A percentile compares a stretch with the other conserved stretches of the same genome.
phyloP scores from a whole-genome alignment of 1,140 invertebrate genomes.

The Drosophila ohnishii region DNA sequence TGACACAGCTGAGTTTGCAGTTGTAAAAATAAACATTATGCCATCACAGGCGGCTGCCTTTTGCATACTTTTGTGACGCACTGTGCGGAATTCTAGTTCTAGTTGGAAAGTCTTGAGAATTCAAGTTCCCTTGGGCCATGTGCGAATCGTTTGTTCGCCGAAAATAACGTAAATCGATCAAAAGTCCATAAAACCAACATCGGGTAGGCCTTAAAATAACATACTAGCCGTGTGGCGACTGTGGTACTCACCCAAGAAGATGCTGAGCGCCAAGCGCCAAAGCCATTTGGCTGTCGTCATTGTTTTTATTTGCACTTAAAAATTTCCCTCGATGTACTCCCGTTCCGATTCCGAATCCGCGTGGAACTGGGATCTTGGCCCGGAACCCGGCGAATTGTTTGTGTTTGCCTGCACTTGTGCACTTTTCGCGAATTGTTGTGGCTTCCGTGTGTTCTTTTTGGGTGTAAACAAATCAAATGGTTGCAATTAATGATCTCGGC shows the following conservation, averaged over 20 bases:
- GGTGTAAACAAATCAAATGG: conserved; percentile 71
- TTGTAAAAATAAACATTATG: conserved; percentile 61
- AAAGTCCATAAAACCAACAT: conserved; percentile 63
- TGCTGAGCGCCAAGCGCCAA: conserved; percentile 64
- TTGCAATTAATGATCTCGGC: conserved; percentile 67
- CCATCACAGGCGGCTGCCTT: conserved; percentile 23
- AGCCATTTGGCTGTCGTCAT: conserved; percentile 83
- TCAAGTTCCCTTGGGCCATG: conserved; percentile 36
- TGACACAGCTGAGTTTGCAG: conserved; percentile 42
- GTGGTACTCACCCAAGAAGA: conserved; percentile 65
- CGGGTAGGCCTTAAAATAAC: conserved; percentile 27
- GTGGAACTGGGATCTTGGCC: conserved; percentile 57
- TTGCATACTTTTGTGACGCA: conserved; percentile 45
- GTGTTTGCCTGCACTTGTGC: conserved; percentile 49
- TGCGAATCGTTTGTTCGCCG: conserved; percentile 32
- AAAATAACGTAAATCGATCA: conserved; percentile 62
- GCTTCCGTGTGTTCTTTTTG: conserved; percentile 16
- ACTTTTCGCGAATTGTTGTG: conserved; percentile 25
- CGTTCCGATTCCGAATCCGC: conserved; percentile 10
- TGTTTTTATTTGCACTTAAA: conserved; percentile 74
- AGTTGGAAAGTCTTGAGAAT: conserved; percentile 5
- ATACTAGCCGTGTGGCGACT: conserved; percentile 6
- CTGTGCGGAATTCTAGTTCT: conserved; percentile 25
- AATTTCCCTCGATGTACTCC: conserved; percentile 53
- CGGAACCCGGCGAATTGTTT: conserved; percentile 44